Evolutionary conservation across 2,797 vertebrate species (phyloP), one percentile per base, ranked within the genome.

Genomic region (Carcharodon carcharias): DNA sequence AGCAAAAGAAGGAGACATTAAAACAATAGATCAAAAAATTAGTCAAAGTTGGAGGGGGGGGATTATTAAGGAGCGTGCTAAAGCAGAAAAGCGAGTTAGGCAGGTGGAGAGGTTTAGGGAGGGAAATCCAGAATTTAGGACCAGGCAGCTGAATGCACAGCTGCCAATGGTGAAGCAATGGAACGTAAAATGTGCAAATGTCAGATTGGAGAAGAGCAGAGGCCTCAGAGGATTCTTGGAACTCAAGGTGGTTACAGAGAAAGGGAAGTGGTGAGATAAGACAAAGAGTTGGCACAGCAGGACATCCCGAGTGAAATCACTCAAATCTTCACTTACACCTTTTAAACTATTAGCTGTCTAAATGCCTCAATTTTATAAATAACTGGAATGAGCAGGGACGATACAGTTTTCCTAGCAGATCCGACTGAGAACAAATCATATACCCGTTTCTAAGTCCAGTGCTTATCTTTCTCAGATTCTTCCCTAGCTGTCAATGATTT

Each of bases 51-150:
- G 45, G 45, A 5, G 9, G 58, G 26, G 3, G 3, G 26, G 28
- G 12, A 0, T 89, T 21, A 7, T 56, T 58, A 31, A 56, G 56
- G 56, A 63, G 14, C 12, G 16, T 63, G 31, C n/a, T 31, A 61
- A 91, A 58, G 88, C 3, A 1, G 14, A 0, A 35, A 1, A 26
- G 50, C 96, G 96, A 97, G 97, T 95, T 96, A 96, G 96, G 96
- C n/a, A n/a, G 96, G 96, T 96, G 96, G 96, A 97, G 96, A 9
- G 21, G 40, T 23, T 85, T 50, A 50, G 45, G 40, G 82, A 85
- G 80, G 18, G 21, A 23, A 23, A 50, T 26, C 21, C 18, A 85
- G 18, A 82, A 12, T 1, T 40, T 18, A 12, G 35, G 77, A 16
- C 67, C 23, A 69, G 67, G 23, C 67, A 69, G 23, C 21, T 31